These are phyloP conservation scores for Nothocercus nigrocapillus DNA, from an alignment of 2,113 vertebrate species.

Conservation along the genomic window DNA sequence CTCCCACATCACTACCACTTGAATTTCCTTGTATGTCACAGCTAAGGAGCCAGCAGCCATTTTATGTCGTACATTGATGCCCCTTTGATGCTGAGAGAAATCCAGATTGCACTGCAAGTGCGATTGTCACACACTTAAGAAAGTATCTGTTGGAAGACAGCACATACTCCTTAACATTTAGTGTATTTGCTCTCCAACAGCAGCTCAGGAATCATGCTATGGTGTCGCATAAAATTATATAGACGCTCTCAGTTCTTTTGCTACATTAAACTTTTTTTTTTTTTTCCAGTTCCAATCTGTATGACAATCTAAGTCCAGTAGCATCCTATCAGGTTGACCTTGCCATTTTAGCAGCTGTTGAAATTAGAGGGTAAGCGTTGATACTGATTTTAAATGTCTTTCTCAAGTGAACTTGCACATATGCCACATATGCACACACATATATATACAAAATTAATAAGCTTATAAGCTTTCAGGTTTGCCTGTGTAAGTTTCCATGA, in stretches of 20 bases:
- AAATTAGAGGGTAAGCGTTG: conserved; percentile 90
- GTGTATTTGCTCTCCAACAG: not conserved
- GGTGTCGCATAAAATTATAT: not conserved
- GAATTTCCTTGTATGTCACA: not conserved
- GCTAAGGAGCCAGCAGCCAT: not conserved
- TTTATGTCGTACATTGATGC: not conserved
- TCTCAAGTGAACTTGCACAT: not conserved
- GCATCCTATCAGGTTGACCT: conserved; percentile 86
- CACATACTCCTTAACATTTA: not conserved
- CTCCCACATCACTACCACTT: not conserved
- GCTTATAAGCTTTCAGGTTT: not conserved
- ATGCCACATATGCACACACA: no score
- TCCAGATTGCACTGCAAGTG: rapidly evolving
- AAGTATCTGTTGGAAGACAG: not conserved
- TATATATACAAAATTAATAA: no score
- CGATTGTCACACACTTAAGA: not conserved
- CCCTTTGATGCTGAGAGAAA: not conserved
- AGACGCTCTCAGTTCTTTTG: not conserved
- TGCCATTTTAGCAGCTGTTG: conserved; percentile 88
- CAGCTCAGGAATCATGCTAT: not conserved
- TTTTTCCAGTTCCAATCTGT: conserved; percentile 90
- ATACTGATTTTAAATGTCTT: not conserved
- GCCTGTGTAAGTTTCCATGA: not conserved
- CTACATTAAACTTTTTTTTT: not conserved
- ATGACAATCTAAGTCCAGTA: conserved; percentile 85